Conservation (phyloP, 1,140 invertebrate genomes). For the Drosophila rufa region DNA sequence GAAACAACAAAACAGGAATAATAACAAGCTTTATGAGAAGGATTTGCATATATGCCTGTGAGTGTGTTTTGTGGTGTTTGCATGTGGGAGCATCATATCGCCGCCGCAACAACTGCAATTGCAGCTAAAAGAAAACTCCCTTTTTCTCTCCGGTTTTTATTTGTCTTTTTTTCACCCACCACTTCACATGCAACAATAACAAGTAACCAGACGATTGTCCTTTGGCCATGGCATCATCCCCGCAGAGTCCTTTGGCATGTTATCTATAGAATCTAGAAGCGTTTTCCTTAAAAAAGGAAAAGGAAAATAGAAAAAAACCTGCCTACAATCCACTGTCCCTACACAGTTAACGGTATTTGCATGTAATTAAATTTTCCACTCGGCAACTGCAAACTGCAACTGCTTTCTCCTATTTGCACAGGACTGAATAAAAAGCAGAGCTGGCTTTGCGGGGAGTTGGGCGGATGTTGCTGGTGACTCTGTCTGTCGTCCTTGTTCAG, state of each 20-base stretch:
- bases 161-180: slow-evolving; percentile 14
- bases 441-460: slow-evolving; percentile 6
- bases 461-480: slow-evolving; percentile 8
- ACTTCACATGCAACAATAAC: slow-evolving; percentile 45
- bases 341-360: slow-evolving; percentile 70
- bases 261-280: slow-evolving; percentile 25
- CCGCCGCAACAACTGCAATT: slow-evolving; percentile 39
- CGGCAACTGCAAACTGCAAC: slow-evolving; percentile 69
- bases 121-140: slow-evolving; percentile 44
- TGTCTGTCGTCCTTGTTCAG: slow-evolving; percentile 11
- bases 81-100: slow-evolving; percentile 27
- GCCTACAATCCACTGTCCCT: slow-evolving; percentile 27
- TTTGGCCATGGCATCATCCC: slow-evolving; percentile 41
- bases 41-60: slow-evolving; percentile 34
- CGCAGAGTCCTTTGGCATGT: slow-evolving; percentile 37
- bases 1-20: slow-evolving; percentile 43
- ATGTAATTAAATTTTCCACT: slow-evolving; percentile 79
- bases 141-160: slow-evolving; percentile 1
- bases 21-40: slow-evolving; percentile 50
- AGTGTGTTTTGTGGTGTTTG: slow-evolving; percentile 9
- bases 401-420: slow-evolving; percentile 67
- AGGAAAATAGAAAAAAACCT: not conserved
- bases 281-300: slow-evolving; percentile 2
- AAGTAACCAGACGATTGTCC: slow-evolving; percentile 45
- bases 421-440: slow-evolving; percentile 50